Conservation (phyloP, 1,140 invertebrate species). For the Pemphigus obesinymphae region DNA sequence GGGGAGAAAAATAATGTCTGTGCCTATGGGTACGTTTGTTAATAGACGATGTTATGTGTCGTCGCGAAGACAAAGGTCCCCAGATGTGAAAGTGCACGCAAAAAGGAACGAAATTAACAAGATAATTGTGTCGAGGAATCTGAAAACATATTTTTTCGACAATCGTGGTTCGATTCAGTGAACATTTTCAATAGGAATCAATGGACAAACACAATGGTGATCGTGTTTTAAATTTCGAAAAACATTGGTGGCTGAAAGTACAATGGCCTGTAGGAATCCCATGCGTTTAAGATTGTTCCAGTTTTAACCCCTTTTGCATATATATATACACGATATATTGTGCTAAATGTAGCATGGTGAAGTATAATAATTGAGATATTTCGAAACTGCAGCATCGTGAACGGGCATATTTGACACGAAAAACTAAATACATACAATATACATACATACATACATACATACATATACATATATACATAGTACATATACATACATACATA, state of each 20-base stretch:
- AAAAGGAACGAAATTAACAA: background rate
- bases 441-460: no score
- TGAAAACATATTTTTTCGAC: slow-evolving; percentile 1
- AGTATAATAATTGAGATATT: no score
- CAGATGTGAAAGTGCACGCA: background rate
- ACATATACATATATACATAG: no score
- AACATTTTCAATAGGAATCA: slow-evolving; percentile 17
- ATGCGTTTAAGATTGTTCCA: background rate
- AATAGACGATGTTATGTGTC: background rate
- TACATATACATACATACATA: no score
- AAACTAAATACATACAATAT: no score
- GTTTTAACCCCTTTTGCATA: no score
- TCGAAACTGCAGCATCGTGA: no score
- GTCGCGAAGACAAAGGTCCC: slow-evolving; percentile 22
- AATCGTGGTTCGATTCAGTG: background rate
- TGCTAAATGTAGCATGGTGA: no score
- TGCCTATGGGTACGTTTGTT: background rate
- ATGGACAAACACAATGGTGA: slow-evolving; percentile 2
- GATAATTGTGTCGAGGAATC: slow-evolving; percentile 17
- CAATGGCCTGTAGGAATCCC: background rate
- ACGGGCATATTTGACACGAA: no score
- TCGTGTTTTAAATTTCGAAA: slow-evolving; percentile 4
- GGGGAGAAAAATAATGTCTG: background rate
- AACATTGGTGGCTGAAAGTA: background rate
- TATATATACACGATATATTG: no score